These are phyloP conservation scores for Anastrepha obliqua DNA, from an alignment of 1,140 invertebrate species.

Conservation along the genomic window DNA sequence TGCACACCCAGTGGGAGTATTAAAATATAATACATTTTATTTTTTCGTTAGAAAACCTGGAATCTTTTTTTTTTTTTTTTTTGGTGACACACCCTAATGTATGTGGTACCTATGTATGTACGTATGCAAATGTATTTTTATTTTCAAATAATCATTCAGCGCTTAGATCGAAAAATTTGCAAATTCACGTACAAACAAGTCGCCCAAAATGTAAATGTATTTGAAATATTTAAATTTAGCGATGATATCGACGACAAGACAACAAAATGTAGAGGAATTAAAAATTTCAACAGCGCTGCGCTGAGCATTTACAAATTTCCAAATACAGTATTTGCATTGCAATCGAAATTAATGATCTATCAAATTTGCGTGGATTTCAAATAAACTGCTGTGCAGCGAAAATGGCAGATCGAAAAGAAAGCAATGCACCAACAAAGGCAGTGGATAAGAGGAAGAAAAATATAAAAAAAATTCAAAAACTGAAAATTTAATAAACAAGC, in stretches of 20 bases:
- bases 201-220: background rate
- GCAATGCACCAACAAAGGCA: background rate
- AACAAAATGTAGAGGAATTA: background rate
- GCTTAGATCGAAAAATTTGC: background rate
- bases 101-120: background rate
- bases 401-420: background rate
- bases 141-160: background rate
- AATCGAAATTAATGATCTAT: slow-evolving; percentile 42
- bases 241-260: background rate
- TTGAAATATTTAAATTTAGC: slow-evolving; percentile 41
- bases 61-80: too few species aligned
- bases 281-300: background rate
- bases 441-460: background rate
- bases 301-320: slow-evolving; percentile 25
- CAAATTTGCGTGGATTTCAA: slow-evolving; percentile 27
- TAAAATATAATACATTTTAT: too few species aligned
- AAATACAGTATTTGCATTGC: slow-evolving; percentile 38
- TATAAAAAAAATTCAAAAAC: background rate
- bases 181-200: background rate
- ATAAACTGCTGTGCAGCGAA: background rate
- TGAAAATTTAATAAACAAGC: background rate
- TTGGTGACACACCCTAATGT: too few species aligned
- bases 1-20: too few species aligned
- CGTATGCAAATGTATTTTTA: background rate
- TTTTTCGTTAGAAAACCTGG: too few species aligned